Evolutionary conservation across 2,888 invertebrate species (phyloP).

Genomic region (Cenopis cana): DNA sequence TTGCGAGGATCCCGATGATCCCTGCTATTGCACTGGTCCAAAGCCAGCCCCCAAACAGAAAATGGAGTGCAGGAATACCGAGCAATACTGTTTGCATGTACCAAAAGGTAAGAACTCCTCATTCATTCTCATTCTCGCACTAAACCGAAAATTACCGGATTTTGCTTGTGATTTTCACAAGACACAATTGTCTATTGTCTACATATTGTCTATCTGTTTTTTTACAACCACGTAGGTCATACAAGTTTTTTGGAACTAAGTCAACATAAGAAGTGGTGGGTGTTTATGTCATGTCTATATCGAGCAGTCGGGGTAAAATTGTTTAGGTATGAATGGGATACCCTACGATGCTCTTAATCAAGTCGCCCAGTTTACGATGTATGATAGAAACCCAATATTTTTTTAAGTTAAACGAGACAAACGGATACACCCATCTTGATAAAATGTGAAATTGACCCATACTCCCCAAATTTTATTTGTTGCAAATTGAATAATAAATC

Average conservation of each 20-base stretch:
- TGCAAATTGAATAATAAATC: too few relatives aligned
- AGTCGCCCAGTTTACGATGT: not conserved
- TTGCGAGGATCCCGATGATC: conserved; percentile 72
- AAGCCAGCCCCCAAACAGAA: conserved; percentile 60
- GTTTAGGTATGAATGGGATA: too few relatives aligned
- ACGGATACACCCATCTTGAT: not conserved
- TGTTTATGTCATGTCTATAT: too few relatives aligned
- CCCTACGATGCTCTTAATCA: too few relatives aligned
- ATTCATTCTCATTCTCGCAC: not conserved
- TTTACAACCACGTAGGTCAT: too few relatives aligned
- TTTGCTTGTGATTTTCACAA: not conserved
- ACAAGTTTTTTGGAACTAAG: too few relatives aligned
- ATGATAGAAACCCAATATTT: not conserved
- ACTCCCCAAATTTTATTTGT: too few relatives aligned
- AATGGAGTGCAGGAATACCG: conserved; percentile 75
- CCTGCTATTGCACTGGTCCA: conserved; percentile 75
- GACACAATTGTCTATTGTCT: too few relatives aligned
- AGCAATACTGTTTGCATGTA: conserved; percentile 76
- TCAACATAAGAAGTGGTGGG: too few relatives aligned
- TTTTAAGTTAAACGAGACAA: conserved; percentile 3
- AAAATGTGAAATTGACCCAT: too few relatives aligned
- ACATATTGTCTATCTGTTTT: too few relatives aligned
- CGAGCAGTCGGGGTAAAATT: too few relatives aligned
- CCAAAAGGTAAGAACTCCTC: conserved; percentile 72
- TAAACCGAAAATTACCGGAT: not conserved